Evolutionary conservation across 2,797 vertebrate genomes (phyloP).

Genomic region (Pagetopsis macropterus): DNA sequence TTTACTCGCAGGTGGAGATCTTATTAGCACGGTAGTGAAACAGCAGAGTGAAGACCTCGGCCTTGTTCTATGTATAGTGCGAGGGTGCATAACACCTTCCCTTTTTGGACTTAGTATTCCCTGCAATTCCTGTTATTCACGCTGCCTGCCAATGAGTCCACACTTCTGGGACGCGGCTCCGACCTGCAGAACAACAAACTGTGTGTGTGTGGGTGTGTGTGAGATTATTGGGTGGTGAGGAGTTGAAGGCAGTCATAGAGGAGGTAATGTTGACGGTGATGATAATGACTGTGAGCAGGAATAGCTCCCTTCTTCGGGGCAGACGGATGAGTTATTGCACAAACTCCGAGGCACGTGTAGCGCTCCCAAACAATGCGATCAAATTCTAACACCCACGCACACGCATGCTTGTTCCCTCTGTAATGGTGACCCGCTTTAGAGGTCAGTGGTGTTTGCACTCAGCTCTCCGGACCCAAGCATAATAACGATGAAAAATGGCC

Average conservation of each 20-base stretch:
- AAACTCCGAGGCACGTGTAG: slow-evolving; percentile 3
- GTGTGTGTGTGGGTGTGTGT: slow-evolving; percentile 24
- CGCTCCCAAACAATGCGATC: slow-evolving; percentile 26
- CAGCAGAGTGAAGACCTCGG: slow-evolving; percentile 24
- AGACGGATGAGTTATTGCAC: slow-evolving; percentile 48
- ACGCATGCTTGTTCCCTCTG: slow-evolving; percentile 24
- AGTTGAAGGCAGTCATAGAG: slow-evolving; percentile 23
- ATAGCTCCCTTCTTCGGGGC: slow-evolving; percentile 33
- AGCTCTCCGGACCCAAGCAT: slow-evolving; percentile 41
- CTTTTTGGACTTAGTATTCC: slow-evolving; percentile 57
- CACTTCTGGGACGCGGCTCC: slow-evolving; percentile 30
- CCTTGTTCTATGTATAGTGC: slow-evolving; percentile 56
- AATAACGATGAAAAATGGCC: slow-evolving; percentile 66
- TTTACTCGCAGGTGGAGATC: slow-evolving; percentile 1
- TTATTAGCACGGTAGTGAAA: slow-evolving; percentile 22
- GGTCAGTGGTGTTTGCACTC: slow-evolving; percentile 52
- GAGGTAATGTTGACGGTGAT: slow-evolving; percentile 42
- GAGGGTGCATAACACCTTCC: slow-evolving; percentile 29
- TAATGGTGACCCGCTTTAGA: slow-evolving; percentile 52
- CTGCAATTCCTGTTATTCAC: slow-evolving; percentile 57
- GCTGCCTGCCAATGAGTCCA: slow-evolving; percentile 50
- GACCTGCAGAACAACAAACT: slow-evolving; percentile 48
- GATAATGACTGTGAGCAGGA: slow-evolving; percentile 60
- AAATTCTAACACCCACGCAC: slow-evolving; percentile 15
- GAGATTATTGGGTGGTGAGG: slow-evolving; percentile 33